phyloP scores from a whole-genome alignment of 2,888 invertebrate genomes.

The Mythimna vitellina region DNA sequence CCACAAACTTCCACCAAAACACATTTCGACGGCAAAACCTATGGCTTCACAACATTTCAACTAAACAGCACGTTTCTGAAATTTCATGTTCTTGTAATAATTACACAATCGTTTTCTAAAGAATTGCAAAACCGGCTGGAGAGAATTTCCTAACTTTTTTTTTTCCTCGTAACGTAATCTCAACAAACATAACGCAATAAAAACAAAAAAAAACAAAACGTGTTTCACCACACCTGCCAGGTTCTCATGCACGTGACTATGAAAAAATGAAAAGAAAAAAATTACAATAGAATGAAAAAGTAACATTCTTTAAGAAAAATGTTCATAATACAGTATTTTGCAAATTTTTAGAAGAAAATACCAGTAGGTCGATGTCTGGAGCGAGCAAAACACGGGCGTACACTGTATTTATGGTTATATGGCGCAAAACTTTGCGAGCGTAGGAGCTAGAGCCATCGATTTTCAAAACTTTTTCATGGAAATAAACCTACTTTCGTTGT shows the following conservation, averaged over 20 bases:
- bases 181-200: slow-evolving; percentile 29
- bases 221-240: slow-evolving; percentile 17
- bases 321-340: slow-evolving; percentile 72
- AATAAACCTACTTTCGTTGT: slow-evolving; percentile 90
- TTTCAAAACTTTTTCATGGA: slow-evolving; percentile 91
- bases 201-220: slow-evolving; percentile 13
- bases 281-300: slow-evolving; percentile 45
- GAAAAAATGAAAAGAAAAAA: slow-evolving; percentile 19
- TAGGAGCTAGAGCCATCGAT: slow-evolving; percentile 91
- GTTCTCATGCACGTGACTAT: slow-evolving; percentile 38
- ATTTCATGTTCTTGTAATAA: slow-evolving; percentile 18
- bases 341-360: slow-evolving; percentile 80
- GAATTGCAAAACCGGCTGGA: slow-evolving; percentile 17
- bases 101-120: slow-evolving; percentile 38
- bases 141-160: background rate
- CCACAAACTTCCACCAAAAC: slow-evolving; percentile 17
- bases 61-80: background rate
- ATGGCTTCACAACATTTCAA: slow-evolving; percentile 19
- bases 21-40: slow-evolving; percentile 1
- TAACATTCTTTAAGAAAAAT: slow-evolving; percentile 65
- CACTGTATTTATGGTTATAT: slow-evolving; percentile 89
- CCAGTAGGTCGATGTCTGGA: slow-evolving; percentile 76
- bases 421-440: slow-evolving; percentile 89
- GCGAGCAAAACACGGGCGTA: slow-evolving; percentile 86
- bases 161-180: slow-evolving; percentile 32